Evolutionary conservation across 2,888 invertebrate genomes (phyloP), one percentile per base, ranked within the genome.

Genomic region (Mythimna ferrago): DNA sequence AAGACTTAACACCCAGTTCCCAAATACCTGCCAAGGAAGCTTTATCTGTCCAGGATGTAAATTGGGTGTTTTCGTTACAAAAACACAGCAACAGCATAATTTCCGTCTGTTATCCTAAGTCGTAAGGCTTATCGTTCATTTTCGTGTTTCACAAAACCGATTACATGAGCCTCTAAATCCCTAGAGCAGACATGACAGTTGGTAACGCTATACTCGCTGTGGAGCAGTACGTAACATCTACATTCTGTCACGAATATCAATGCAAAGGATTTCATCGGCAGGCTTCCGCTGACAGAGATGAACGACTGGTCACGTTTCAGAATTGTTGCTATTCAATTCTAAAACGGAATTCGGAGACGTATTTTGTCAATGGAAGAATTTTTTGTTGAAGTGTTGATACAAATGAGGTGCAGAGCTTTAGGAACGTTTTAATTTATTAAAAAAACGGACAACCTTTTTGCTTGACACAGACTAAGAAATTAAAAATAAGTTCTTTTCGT

Each of bases 221-320:
- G 35, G 62, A 63, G 53, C 35, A 21, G 68, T 64, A 58, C 26
- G 48, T 48, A 48, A 16, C 26, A 68, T 74, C 62, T 56, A 71
- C 67, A 67, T 68, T 74, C 62, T 77, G 73, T 75, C 64, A 61
- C 64, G 76, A 86, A 83, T 78, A 79, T 80, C 78, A 86, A 84
- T 76, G 74, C 48, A 69, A 76, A 71, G 77, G 81, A 81, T 83
- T 81, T 78, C 69, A 86, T 80, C 75, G 76, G 68, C 80, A 70
- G 64, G 48, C 70, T 69, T 70, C 64, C 65, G 67, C 26, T 81
- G 82, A 81, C 86, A 75, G 74, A 76, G 83, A 85, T 66, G 70
- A 80, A 86, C 76, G 83, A 74, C 51, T 62, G 64, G 71, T 73
- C 71, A 74, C 80, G 76, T 74, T 80, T 74, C 65, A 62, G 32